Evolutionary conservation across 2,113 vertebrate species (phyloP).

Genomic region (Thinocorus orbignyianus): DNA sequence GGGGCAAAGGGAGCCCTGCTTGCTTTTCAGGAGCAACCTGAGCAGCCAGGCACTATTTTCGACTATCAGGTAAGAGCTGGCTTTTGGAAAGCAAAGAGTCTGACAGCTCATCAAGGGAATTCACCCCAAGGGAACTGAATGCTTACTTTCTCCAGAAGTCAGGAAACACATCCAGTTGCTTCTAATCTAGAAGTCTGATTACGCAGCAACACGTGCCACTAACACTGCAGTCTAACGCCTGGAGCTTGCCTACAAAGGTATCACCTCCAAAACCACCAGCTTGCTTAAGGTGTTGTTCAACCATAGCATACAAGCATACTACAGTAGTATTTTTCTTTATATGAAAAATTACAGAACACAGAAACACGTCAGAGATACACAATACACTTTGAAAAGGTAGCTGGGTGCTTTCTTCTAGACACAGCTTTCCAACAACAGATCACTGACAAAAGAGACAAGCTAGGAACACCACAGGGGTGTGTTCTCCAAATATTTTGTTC

Average conservation of each 20-base stretch:
- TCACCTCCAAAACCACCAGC: fast-evolving
- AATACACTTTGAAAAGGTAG: not conserved
- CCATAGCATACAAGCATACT: not conserved
- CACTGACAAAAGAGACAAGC: not conserved
- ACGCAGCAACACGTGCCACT: not conserved
- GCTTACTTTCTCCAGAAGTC: not conserved
- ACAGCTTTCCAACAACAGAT: not conserved
- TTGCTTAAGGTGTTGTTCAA: not conserved
- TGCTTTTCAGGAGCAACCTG: not conserved
- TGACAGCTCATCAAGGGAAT: not conserved
- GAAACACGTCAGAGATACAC: not conserved
- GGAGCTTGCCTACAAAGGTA: not conserved
- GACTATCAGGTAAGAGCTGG: not conserved
- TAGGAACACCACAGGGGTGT: not conserved
- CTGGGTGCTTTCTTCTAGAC: not conserved
- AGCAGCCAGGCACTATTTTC: not conserved
- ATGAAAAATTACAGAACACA: not conserved
- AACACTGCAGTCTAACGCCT: not conserved
- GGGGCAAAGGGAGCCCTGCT: not conserved
- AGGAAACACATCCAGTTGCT: not conserved
- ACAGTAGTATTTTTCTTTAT: not conserved
- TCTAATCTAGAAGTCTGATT: fast-evolving
- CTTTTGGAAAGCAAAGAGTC: not conserved
- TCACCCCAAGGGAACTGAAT: not conserved
- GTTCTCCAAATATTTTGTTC: not conserved